Evolutionary conservation across 2,797 vertebrate species (phyloP), one percentile per base, ranked within the genome.

Genomic region (Perodicticus potto): DNA sequence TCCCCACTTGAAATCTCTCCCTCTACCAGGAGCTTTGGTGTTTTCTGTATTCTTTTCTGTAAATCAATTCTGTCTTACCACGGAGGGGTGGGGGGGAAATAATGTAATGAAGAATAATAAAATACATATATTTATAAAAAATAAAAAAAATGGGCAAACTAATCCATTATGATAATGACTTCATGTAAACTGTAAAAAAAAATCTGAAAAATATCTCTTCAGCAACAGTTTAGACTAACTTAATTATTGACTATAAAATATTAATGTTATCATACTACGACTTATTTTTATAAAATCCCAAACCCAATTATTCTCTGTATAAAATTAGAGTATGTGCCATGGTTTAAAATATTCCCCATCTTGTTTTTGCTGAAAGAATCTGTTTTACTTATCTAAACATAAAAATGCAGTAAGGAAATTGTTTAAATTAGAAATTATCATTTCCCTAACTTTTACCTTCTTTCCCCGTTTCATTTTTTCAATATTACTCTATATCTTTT

Each of bases 381-480:
- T 83, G 63, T 72, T 17, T 88, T 43, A n/a, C 34, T 63, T 63
- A 77, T 61, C 11, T 22, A 92, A 93, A 89, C 11, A 23, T 82
- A 86, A 88, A 82, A 72, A 73, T 55, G 11, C 57, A 86, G n/a
- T 63, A 17, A 93, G 34, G 14, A 89, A 73, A 73, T 37, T 78
- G 3, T 69, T 96, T 89, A 93, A 61, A 89, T 82, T 89, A 45
- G 40, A 86, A 93, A 89, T 89, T 17, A 72, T 14, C 32, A 43
- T 77, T 43, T 83, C 17, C 17, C 70, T 61, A 9, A 77, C 25
- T 86, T 94, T 86, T 86, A 57, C 0, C 19, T 55, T 29, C 22
- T 73, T 5, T 57, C 12, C 6, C 2, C 19, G 7, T 90, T 84
- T 87, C 0, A 43, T 25, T 91, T 67, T 72, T 72, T 53, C 45